phyloP scores from a whole-genome alignment of 2,888 invertebrate species.

The Allophyes oxyacanthae region DNA sequence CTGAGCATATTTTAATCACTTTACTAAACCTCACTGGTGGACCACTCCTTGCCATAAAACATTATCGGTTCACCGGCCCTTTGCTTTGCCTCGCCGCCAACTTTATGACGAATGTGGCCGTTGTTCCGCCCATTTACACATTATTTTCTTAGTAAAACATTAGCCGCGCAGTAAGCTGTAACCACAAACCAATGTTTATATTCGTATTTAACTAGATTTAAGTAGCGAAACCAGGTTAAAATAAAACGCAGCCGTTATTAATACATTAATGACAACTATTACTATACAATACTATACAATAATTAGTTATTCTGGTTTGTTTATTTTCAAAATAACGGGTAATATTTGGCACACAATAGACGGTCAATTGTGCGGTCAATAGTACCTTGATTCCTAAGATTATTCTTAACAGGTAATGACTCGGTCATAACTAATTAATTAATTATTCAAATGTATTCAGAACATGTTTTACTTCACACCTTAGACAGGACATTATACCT shows the following conservation, averaged over 20 bases:
- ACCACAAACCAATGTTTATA: slow-evolving; percentile 17
- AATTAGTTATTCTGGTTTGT: too few relatives aligned
- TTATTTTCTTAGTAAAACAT: slow-evolving; percentile 16
- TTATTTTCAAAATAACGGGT: too few relatives aligned
- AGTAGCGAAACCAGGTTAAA: too few relatives aligned
- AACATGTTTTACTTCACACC: slow-evolving; percentile 26
- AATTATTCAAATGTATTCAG: slow-evolving; percentile 30
- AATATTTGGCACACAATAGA: too few relatives aligned
- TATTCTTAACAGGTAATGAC: too few relatives aligned
- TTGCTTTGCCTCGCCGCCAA: slow-evolving; percentile 5
- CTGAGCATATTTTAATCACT: background rate
- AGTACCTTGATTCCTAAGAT: too few relatives aligned
- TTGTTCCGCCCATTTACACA: slow-evolving; percentile 30
- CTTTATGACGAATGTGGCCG: slow-evolving; percentile 28
- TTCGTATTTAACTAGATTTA: background rate
- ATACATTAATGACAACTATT: too few relatives aligned
- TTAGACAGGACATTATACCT: slow-evolving; percentile 20
- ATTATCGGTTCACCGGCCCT: slow-evolving; percentile 5
- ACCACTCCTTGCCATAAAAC: slow-evolving; percentile 27
- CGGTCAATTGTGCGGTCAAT: too few relatives aligned
- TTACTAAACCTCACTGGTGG: slow-evolving; percentile 5
- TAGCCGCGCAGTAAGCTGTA: slow-evolving; percentile 11
- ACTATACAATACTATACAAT: too few relatives aligned
- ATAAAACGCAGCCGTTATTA: too few relatives aligned
- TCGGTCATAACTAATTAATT: slow-evolving; percentile 15